These are phyloP conservation scores for Ibidorhyncha struthersii DNA, from an alignment of 2,113 vertebrate genomes.

Conservation along the genomic window DNA sequence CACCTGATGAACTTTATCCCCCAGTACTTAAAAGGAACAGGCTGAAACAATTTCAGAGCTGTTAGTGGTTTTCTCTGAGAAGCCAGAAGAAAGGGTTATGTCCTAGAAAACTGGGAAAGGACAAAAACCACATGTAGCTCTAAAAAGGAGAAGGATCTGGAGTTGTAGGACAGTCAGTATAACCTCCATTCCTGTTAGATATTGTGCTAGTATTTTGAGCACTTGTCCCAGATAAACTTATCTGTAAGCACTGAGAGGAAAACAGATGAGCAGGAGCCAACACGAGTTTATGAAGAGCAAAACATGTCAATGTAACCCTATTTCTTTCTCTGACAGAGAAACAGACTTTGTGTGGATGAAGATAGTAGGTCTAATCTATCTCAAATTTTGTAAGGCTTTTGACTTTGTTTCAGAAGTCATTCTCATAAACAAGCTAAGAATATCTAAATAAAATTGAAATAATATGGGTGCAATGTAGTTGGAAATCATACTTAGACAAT, in stretches of 20 bases:
- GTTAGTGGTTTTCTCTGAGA: constrained; percentile 17
- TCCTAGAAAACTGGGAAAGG: not conserved
- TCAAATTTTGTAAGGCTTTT: not conserved
- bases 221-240: not conserved
- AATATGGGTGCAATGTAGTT: not conserved
- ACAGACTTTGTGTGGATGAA: not conserved
- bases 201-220: not conserved
- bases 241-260: not conserved
- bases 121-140: not conserved
- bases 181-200: not conserved
- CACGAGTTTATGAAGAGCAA: not conserved
- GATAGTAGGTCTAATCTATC: not conserved
- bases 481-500: not conserved
- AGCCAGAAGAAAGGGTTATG: not conserved
- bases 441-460: not conserved
- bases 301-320: not conserved
- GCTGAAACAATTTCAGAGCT: constrained; percentile 19
- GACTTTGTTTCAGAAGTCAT: not conserved
- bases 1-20: constrained; percentile 9
- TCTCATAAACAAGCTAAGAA: not conserved
- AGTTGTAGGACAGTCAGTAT: not conserved
- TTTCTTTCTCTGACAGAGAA: not conserved
- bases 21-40: not conserved
- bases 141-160: not conserved
- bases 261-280: not conserved